Base-by-base conservation (phyloP, 2,113 vertebrate species). In the Lagopus muta region DNA sequence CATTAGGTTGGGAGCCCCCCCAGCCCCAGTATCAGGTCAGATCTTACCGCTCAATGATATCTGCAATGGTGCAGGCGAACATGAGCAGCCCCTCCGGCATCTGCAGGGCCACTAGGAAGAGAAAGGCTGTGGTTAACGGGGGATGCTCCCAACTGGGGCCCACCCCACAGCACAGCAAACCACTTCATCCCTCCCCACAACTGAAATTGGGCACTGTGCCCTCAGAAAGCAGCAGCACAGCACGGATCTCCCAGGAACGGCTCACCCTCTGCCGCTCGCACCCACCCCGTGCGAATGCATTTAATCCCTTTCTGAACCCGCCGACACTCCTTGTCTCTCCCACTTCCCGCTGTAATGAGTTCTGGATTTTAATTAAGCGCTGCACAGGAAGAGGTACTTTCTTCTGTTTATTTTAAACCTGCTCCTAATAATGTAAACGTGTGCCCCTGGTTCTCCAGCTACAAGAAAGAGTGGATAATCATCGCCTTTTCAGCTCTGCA, bases 51-150 rank as follows among this genome's bases (percentile, higher is more conserved):
- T 99, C 99, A 43, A 99, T 97, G 96, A 99, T 99, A 96, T 99
- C 99, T 12, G 98, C 98, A 19, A 99, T 98, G 94, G 98, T 98
- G 94, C 99, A 99, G 86, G 99, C 98, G 4, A 99, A 99, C 98
- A 99, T 99, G 92, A 99, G 99, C 81, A 99, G 98, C 50, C 99
- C 99, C 93, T 99, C 99, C 0, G 99, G 99, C 98, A 99, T 98
- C 97, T 99, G 99, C 94, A 99, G 96, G 64, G 99, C 99, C 97
- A 99, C 99, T 99, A 97, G 45, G 93, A 92, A 96, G 76, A 96
- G 32, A 92, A 78, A 96, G 32, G 72, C 64, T 3, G 0, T n/a
- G 32, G 60, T 96, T 80, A 96, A 45, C 30, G 50, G 19, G 28
- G 50, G 50, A 79, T 0, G 1, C 25, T 57, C 34, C 10, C 0